Conservation (phyloP, 1,140 invertebrate genomes). For the Drosophila ironensis region DNA sequence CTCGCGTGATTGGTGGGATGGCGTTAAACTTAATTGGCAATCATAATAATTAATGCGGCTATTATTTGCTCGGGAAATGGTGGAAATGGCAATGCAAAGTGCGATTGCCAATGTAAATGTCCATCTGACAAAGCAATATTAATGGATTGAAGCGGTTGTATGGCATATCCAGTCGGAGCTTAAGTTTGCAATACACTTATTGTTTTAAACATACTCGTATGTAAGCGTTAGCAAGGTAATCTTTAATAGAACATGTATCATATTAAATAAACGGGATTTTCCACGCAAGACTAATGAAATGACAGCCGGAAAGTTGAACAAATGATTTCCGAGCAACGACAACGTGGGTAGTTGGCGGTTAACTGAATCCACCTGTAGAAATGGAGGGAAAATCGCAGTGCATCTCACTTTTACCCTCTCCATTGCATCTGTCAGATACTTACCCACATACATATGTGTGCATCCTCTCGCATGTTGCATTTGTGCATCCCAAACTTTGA, state of each 20-base stretch:
- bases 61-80: constrained; percentile 9
- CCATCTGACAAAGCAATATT: constrained; percentile 9
- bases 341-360: background rate
- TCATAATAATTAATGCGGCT: constrained; percentile 29
- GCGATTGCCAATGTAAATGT: background rate
- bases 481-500: background rate
- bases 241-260: no score
- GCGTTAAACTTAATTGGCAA: constrained; percentile 25
- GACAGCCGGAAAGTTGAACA: no score
- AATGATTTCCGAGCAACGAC: no score
- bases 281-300: no score
- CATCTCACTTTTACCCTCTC: background rate
- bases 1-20: constrained; percentile 3
- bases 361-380: constrained; percentile 8
- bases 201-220: no score
- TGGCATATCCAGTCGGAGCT: constrained; percentile 6
- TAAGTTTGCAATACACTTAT: no score
- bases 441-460: background rate
- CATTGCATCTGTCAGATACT: background rate
- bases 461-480: background rate
- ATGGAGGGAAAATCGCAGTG: background rate
- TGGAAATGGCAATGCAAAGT: background rate
- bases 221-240: no score
- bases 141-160: background rate
- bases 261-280: no score